Percentiles rank a stretch among this genome's conserved stretches.
Conservation (phyloP, 2,888 invertebrate genomes). For the Epistrophella euchroma region DNA sequence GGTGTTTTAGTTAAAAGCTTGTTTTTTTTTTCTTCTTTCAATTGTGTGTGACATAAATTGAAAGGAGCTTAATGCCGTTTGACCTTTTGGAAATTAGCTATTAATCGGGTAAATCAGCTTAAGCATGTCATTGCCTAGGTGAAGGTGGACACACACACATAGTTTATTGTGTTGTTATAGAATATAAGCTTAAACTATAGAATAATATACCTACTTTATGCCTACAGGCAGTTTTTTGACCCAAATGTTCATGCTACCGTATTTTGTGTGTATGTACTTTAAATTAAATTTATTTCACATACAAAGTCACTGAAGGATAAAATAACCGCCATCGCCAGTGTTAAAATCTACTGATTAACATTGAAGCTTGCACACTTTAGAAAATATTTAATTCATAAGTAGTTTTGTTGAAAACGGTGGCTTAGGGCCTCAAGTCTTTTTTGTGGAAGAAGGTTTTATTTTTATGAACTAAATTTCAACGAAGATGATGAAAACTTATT, state of each 20-base stretch:
- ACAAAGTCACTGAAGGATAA: background rate
- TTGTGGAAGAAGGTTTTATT: too few species aligned
- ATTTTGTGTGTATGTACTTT: background rate
- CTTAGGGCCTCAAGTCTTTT: background rate
- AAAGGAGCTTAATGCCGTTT: conserved; percentile 20
- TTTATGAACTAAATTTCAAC: too few species aligned
- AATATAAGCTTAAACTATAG: background rate
- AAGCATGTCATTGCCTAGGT: conserved; percentile 34
- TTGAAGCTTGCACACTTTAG: background rate
- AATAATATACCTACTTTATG: background rate
- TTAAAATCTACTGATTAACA: background rate
- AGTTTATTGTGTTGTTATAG: background rate
- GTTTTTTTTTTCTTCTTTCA: background rate
- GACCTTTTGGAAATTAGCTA: conserved; percentile 19
- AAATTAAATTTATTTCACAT: background rate
- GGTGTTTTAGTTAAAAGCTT: conserved; percentile 21
- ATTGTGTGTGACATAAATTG: conserved; percentile 25
- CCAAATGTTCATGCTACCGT: background rate
- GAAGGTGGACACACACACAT: background rate
- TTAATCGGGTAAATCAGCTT: conserved; percentile 30
- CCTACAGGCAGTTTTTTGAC: background rate
- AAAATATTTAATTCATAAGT: background rate
- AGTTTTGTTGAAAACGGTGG: background rate
- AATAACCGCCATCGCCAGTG: background rate
- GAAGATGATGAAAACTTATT: too few species aligned